A percentile compares a stretch with the other conserved stretches of the same genome.
Conservation (phyloP, 2,888 invertebrate genomes). For the Amphipoea oculea region DNA sequence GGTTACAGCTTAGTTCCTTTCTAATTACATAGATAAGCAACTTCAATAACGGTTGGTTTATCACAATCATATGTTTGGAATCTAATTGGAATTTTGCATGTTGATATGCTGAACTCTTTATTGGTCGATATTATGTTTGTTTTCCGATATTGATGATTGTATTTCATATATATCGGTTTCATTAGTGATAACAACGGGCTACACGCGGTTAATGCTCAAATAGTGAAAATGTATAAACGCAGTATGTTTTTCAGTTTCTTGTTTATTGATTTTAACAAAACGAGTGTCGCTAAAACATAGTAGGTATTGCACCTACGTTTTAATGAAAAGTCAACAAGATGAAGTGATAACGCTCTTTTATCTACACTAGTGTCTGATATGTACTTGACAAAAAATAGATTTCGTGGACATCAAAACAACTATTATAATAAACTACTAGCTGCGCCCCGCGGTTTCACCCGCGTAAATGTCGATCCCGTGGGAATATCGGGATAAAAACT, state of each 20-base stretch:
- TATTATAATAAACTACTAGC: not conserved
- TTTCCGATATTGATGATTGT: conserved; percentile 88
- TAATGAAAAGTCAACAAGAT: conserved; percentile 58
- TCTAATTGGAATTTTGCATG: conserved; percentile 91
- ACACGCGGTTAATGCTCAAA: conserved; percentile 68
- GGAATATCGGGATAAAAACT: too few relatives aligned
- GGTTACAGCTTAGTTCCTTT: conserved; percentile 89
- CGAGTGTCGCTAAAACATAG: conserved; percentile 41
- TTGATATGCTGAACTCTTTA: conserved; percentile 89
- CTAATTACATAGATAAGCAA: conserved; percentile 90
- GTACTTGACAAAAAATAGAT: conserved; percentile 35
- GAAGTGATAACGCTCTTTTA: conserved; percentile 54
- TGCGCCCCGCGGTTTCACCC: too few relatives aligned
- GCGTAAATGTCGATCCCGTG: too few relatives aligned
- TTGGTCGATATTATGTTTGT: conserved; percentile 89
- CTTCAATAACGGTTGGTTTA: conserved; percentile 89
- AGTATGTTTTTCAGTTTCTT: conserved; percentile 37
- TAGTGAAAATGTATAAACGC: conserved; percentile 64
- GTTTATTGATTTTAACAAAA: conserved; percentile 55
- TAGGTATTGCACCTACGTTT: conserved; percentile 25
- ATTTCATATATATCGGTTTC: conserved; percentile 83
- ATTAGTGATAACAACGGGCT: conserved; percentile 72
- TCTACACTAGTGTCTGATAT: conserved; percentile 44
- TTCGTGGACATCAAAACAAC: conserved; percentile 41
- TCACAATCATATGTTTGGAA: conserved; percentile 89